Evolutionary conservation across 2,113 vertebrate genomes (phyloP).

Genomic region (Cynocephalus volans): DNA sequence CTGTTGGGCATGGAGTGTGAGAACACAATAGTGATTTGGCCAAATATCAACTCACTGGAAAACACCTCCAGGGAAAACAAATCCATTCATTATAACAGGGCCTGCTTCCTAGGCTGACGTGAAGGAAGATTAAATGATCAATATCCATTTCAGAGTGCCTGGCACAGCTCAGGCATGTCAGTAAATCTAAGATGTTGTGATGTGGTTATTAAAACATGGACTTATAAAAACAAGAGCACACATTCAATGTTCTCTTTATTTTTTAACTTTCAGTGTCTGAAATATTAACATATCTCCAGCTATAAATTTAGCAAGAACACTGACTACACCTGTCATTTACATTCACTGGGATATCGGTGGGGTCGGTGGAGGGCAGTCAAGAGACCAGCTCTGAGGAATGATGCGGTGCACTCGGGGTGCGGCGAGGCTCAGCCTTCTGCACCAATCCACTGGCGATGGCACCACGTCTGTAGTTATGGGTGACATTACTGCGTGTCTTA

Average conservation of each 20-base stretch:
- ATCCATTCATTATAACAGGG: rapidly evolving
- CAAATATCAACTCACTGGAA: rapidly evolving
- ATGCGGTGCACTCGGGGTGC: too few relatives aligned
- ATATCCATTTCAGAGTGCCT: neutral
- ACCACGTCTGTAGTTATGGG: rapidly evolving
- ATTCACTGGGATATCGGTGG: too few relatives aligned
- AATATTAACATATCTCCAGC: rapidly evolving
- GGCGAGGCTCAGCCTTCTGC: too few relatives aligned
- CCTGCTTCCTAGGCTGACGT: rapidly evolving
- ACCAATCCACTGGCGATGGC: neutral
- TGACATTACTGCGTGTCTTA: rapidly evolving
- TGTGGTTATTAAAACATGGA: neutral
- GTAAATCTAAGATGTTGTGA: rapidly evolving
- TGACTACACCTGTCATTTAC: rapidly evolving
- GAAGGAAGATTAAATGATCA: neutral
- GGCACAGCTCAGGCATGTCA: rapidly evolving
- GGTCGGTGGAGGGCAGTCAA: rapidly evolving
- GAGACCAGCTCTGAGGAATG: neutral
- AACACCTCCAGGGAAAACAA: rapidly evolving
- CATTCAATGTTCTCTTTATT: rapidly evolving
- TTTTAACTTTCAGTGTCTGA: neutral
- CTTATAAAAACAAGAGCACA: neutral
- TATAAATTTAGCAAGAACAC: rapidly evolving
- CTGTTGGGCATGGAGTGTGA: rapidly evolving
- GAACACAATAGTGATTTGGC: rapidly evolving